Evolutionary conservation across 2,888 invertebrate genomes (phyloP).

Genomic region (Noctuana brunneofusca): DNA sequence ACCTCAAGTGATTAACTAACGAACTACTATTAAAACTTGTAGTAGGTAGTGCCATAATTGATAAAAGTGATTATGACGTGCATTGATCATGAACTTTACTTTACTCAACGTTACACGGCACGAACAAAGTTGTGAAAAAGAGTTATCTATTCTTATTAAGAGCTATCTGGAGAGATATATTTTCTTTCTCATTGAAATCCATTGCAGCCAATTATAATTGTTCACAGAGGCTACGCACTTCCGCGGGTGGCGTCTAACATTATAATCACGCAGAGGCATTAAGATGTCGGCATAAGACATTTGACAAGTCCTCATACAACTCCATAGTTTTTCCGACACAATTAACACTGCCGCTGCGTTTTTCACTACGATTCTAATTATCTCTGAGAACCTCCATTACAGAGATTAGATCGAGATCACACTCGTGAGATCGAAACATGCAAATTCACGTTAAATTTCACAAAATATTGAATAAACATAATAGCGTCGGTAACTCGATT

Average conservation of each 20-base stretch:
- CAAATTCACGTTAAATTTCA: conserved; percentile 54
- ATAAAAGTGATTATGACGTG: conserved; percentile 15
- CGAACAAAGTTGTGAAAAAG: conserved; percentile 20
- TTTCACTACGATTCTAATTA: conserved; percentile 65
- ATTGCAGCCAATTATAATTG: conserved; percentile 30
- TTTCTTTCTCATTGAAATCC: conserved; percentile 21
- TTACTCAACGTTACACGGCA: conserved; percentile 3
- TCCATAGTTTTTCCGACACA: conserved; percentile 42
- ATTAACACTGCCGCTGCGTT: conserved; percentile 53
- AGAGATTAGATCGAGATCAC: conserved; percentile 45
- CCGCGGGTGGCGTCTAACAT: conserved; percentile 21
- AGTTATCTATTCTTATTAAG: conserved; percentile 17
- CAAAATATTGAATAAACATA: conserved; percentile 74
- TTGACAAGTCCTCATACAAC: conserved; percentile 41
- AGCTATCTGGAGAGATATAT: conserved; percentile 9
- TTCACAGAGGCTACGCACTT: conserved; percentile 27
- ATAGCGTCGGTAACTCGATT: conserved; percentile 51
- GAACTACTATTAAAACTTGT: conserved; percentile 5
- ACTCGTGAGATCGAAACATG: conserved; percentile 46
- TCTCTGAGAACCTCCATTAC: conserved; percentile 60
- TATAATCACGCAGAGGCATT: conserved; percentile 29
- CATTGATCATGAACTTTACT: conserved; percentile 21
- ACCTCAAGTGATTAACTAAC: background rate
- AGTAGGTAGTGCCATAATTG: conserved; percentile 6
- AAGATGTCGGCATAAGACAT: conserved; percentile 30